phyloP scores from a whole-genome alignment of 2,888 invertebrate species.

The Tachina grossa region DNA sequence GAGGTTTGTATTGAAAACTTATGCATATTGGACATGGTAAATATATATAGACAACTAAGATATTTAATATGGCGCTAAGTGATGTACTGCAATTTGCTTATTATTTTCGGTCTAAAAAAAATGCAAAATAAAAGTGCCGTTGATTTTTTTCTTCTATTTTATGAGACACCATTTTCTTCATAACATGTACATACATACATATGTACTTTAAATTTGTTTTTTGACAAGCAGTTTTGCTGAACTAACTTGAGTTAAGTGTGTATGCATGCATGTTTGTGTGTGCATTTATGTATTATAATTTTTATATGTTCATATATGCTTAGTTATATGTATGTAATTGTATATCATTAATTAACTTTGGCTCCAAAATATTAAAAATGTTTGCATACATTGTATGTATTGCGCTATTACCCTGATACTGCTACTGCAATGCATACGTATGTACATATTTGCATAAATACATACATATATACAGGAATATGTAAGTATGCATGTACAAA shows the following conservation, averaged over 20 bases:
- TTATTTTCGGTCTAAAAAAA: neutral
- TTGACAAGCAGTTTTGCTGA: neutral
- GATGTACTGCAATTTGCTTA: conserved; percentile 3
- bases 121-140: conserved; percentile 27
- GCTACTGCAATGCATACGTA: too few species aligned
- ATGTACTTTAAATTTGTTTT: neutral
- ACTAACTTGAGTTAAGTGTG: neutral
- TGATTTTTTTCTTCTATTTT: conserved; percentile 2
- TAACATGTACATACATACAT: too few species aligned
- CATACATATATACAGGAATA: too few species aligned
- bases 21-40: neutral
- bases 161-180: neutral
- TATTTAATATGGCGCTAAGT: conserved; percentile 51
- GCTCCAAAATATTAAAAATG: too few species aligned
- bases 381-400: neutral
- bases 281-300: too few species aligned
- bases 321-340: too few species aligned
- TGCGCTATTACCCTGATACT: too few species aligned
- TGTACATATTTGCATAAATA: too few species aligned
- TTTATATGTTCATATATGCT: too few species aligned
- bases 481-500: neutral
- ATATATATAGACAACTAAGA: neutral
- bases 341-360: too few species aligned
- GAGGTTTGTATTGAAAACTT: conserved; percentile 46
- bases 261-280: neutral